Base-by-base conservation (phyloP, 2,113 vertebrate species). In the Galeopterus variegatus region DNA sequence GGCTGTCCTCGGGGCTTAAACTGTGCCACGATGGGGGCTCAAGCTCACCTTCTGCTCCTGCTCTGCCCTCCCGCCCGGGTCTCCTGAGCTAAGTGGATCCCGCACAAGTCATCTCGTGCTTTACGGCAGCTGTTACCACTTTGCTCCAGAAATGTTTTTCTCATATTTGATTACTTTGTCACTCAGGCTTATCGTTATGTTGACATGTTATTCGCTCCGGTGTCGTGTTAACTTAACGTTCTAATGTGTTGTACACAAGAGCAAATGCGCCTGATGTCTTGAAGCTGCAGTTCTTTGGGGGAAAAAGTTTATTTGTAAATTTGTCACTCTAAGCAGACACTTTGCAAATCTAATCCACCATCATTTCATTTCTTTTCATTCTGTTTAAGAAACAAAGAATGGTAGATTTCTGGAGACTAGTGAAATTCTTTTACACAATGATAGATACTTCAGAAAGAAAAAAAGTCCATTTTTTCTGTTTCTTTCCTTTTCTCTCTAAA, bases 161-260 rank as follows among this genome's bases (percentile, higher is more conserved):
- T 98, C 97, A 73, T 97, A 90, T 88, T 96, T 19, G 73, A 93
- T 98, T 97, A 86, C 73, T 96, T 97, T 98, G 97, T 98, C 97
- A 96, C 97, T 98, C 97, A 96, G 93, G 79, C 77, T 95, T 90
- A 69, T 92, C 84, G 45, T 94, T 72, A 54, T 67, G 93, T 92
- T 98, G 96, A 98, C 19, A 5, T 52, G 76, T 19, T 45, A 91
- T 92, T 92, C 93, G 80, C 82, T 93, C 48, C 64, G 13, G 26
- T 65, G 86, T 97, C 97, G 96, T 65, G 6, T 93, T 93, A 88
- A 90, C 24, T 24, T 94, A 95, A 86, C 88, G 70, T 95, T 88
- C 88, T 4, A 4, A 13, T 80, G 21, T 77, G 90, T 84, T 73
- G 13, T 60, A 75, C 81, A 92, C 96, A 98, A 93, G 45, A 96